Evolutionary conservation across 2,797 vertebrate species (phyloP), one percentile per base, ranked within the genome.

Genomic region (Bradypus variegatus): DNA sequence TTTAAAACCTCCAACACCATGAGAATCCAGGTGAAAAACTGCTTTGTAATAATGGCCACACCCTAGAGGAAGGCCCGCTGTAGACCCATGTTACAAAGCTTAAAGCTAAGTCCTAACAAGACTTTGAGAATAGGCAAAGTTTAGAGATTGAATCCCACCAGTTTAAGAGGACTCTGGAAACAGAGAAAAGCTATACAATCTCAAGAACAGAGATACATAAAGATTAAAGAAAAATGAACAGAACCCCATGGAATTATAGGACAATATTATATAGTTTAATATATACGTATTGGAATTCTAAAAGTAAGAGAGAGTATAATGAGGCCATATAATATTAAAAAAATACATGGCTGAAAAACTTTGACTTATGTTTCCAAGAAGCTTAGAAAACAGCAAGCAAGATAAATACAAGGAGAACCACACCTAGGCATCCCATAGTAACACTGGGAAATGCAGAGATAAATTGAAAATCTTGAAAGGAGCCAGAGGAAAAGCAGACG

Each of bases 221-320:
- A 91, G 60, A 62, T 78, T 64, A 25, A 50, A 91, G 79, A 81
- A 77, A 90, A 93, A 62, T 75, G 25, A 88, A 72, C 29, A 64
- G 45, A 36, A 81, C 4, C n/a, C 41, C 33, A 13, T n/a, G 33
- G 80, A 76, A 36, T 11, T 79, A 53, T 12, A 55, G 1, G 45
- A 50, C 5, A 65, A 8, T 78, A 50, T 73, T 91, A 31, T 3
- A 38, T 15, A 67, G 62, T 73, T 73, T 55, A 72, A 36, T 78
- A 48, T 38, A 16, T 88, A 55, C 15, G 27, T n/a, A 65, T 82
- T 77, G 9, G 64, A 48, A 15, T 1, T 18, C 10, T 29, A 86
- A 93, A 79, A 91, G 36, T 48, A 72, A 58, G 83, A 73, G 19
- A 79, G 38, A 83, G 15, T 83, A 33, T 65, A 88, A n/a, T 48